Conservation (phyloP, 2,797 vertebrate genomes). For the Brachyalestes nurse region DNA sequence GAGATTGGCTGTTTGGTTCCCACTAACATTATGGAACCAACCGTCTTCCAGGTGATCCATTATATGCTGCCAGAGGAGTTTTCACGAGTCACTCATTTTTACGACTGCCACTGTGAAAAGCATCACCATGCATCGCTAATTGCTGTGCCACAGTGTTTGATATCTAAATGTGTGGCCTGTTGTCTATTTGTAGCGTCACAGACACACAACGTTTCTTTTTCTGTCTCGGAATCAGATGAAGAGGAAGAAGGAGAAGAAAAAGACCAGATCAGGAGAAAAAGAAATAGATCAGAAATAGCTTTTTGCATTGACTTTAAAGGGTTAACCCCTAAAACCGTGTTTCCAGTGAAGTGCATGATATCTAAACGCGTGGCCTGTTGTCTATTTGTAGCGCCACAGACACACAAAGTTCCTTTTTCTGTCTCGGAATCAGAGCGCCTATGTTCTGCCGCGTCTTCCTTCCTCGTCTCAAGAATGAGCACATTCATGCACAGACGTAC, state of each 20-base stretch:
- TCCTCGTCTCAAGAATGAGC: conserved; percentile 36
- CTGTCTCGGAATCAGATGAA: conserved; percentile 24
- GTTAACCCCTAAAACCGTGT: conserved; percentile 10
- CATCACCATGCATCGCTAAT: too few species aligned
- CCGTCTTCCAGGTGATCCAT: too few species aligned
- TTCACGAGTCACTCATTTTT: too few species aligned
- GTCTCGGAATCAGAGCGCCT: conserved; percentile 22
- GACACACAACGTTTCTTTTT: conserved; percentile 25
- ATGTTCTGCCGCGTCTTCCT: conserved; percentile 37
- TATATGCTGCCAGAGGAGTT: too few species aligned
- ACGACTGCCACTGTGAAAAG: too few species aligned
- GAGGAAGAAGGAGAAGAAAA: too few species aligned
- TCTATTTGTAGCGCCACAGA: conserved; percentile 27
- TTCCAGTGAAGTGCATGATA: neutral
- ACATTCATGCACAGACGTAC: conserved; percentile 20
- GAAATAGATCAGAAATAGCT: too few species aligned
- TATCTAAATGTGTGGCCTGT: conserved; percentile 22
- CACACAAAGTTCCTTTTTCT: conserved; percentile 18
- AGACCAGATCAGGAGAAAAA: too few species aligned
- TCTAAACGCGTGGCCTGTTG: conserved; percentile 21
- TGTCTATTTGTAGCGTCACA: conserved; percentile 23
- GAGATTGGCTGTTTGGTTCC: neutral
- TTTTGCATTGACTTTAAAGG: too few species aligned
- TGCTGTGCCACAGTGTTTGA: too few species aligned
- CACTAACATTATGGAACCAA: too few species aligned